Evolutionary conservation across 2,888 invertebrate genomes (phyloP).

Genomic region (Celastrina argiolus): DNA sequence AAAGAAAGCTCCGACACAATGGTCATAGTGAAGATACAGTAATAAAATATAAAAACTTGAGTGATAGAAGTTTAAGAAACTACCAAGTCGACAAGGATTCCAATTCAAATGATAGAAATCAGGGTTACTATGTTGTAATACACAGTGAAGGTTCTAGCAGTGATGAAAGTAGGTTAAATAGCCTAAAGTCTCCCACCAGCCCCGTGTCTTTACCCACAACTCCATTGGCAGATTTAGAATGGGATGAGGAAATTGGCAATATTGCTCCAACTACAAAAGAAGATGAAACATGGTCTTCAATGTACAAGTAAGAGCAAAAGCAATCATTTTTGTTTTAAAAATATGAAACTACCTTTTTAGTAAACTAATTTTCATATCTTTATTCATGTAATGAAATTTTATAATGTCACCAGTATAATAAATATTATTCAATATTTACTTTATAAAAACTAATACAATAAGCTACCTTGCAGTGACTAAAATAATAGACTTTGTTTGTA

Average conservation of each 20-base stretch:
- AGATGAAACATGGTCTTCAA: conserved; percentile 74
- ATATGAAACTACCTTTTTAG: not conserved
- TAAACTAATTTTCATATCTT: not conserved
- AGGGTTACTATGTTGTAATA: conserved; percentile 62
- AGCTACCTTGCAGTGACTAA: no score
- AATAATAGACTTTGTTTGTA: no score
- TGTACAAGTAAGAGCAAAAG: conserved; percentile 60
- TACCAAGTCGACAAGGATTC: conserved; percentile 35
- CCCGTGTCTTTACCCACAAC: conserved; percentile 50
- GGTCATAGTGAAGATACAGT: conserved; percentile 45
- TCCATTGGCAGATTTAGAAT: conserved; percentile 79
- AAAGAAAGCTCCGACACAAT: conserved; percentile 52
- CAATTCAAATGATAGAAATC: conserved; percentile 41
- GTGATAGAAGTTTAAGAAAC: conserved; percentile 45
- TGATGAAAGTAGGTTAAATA: conserved; percentile 54
- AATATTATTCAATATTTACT: not conserved
- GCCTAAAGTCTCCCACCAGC: conserved; percentile 47
- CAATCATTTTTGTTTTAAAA: not conserved
- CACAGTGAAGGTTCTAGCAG: conserved; percentile 65
- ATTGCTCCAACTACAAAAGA: conserved; percentile 70
- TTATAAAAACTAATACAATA: no score
- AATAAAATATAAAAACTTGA: conserved; percentile 53
- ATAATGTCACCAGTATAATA: not conserved
- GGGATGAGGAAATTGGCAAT: conserved; percentile 85
- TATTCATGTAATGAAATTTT: not conserved